phyloP scores from a whole-genome alignment of 2,888 invertebrate genomes.

The Gastrophysa polygoni region DNA sequence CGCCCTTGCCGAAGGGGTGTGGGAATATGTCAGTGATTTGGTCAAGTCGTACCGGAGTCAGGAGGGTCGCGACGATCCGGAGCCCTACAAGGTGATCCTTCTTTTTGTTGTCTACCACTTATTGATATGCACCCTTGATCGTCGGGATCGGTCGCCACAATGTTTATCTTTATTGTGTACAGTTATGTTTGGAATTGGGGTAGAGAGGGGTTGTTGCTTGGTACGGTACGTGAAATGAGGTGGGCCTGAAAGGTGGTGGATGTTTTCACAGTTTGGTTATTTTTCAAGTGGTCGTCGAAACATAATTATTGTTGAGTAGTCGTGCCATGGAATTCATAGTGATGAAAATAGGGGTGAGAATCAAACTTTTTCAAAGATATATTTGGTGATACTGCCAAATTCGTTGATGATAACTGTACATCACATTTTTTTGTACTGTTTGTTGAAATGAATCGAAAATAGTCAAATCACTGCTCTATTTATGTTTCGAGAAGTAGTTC shows the following conservation, averaged over 20 bases:
- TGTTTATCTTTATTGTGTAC: slow-evolving; percentile 13
- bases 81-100: slow-evolving; percentile 30
- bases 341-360: too few species aligned
- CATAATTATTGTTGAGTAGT: too few species aligned
- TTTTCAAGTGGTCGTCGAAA: not conserved
- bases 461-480: too few species aligned
- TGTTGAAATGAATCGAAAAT: too few species aligned
- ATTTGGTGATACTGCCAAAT: too few species aligned
- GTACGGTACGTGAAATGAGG: not conserved
- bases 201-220: not conserved
- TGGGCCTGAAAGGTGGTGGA: not conserved
- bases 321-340: too few species aligned
- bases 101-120: slow-evolving; percentile 11
- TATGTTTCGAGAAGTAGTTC: too few species aligned
- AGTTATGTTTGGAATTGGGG: not conserved
- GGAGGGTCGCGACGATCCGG: slow-evolving; percentile 37
- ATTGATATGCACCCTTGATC: slow-evolving; percentile 14
- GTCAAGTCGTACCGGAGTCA: slow-evolving; percentile 63
- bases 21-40: slow-evolving; percentile 71
- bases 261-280: not conserved
- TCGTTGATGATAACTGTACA: too few species aligned
- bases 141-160: slow-evolving; percentile 1
- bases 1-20: slow-evolving; percentile 66
- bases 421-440: too few species aligned
- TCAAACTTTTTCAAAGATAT: too few species aligned